Conservation (phyloP, 2,888 invertebrate genomes). For the Nomada fabriciana region DNA sequence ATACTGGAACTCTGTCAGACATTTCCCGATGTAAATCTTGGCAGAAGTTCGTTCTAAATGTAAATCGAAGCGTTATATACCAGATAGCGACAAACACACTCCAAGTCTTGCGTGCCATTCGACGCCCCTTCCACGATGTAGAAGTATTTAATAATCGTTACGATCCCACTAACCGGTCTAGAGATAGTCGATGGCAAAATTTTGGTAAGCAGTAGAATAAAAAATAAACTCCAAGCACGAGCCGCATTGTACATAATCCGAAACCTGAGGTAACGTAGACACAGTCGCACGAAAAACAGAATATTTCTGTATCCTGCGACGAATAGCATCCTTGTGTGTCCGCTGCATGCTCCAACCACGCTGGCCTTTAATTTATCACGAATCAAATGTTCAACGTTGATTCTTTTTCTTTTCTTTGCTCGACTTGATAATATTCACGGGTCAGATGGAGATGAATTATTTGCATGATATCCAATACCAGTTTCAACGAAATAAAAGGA, state of each 20-base stretch:
- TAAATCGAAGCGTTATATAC: conserved; percentile 15
- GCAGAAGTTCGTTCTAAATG: conserved; percentile 28
- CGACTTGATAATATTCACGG: not conserved
- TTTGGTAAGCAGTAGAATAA: conserved; percentile 36
- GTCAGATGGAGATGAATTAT: not conserved
- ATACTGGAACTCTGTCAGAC: conserved; percentile 44
- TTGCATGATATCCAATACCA: conserved; percentile 6
- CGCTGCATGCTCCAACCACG: conserved; percentile 48
- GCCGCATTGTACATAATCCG: conserved; percentile 36
- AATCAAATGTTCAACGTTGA: not conserved
- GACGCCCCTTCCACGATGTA: not conserved
- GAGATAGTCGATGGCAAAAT: conserved; percentile 11
- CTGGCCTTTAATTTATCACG: not conserved
- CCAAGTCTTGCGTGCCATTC: conserved; percentile 10
- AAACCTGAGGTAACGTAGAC: conserved; percentile 68
- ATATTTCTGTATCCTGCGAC: conserved; percentile 42
- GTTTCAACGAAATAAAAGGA: not conserved
- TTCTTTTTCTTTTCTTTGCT: not conserved
- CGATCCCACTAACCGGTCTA: not conserved
- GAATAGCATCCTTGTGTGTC: conserved; percentile 1
- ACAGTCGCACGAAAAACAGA: conserved; percentile 46
- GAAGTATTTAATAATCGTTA: conserved; percentile 6
- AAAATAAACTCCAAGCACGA: conserved; percentile 40
- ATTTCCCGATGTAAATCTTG: conserved; percentile 21
- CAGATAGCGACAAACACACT: not conserved